These are phyloP conservation scores for Chiloscyllium punctatum DNA, from an alignment of 2,797 vertebrate species.

Conservation along the genomic window DNA sequence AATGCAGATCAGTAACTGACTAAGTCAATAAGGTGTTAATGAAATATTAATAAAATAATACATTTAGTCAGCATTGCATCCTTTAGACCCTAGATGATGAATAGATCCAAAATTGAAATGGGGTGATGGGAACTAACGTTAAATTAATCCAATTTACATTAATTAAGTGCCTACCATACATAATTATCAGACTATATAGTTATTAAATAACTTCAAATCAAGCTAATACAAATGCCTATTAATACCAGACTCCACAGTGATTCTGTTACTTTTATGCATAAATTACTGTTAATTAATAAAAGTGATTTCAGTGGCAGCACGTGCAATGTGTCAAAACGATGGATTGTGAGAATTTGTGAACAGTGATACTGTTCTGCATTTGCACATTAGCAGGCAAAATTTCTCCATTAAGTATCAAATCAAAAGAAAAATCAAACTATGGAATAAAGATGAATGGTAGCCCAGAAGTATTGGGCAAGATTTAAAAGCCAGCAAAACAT, in stretches of 20 bases:
- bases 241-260: not conserved
- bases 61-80: not conserved
- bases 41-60: not conserved
- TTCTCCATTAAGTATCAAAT: no score
- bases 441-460: no score
- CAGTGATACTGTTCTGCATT: not conserved
- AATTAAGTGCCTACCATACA: not conserved
- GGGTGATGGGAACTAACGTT: not conserved
- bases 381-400: no score
- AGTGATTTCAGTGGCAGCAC: not conserved
- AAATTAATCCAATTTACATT: not conserved
- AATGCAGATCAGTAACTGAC: not conserved
- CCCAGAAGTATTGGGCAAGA: no score
- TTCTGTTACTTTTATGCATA: not conserved
- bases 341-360: not conserved
- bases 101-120: not conserved
- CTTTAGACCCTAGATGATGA: not conserved
- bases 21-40: not conserved
- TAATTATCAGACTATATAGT: not conserved
- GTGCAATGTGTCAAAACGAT: not conserved
- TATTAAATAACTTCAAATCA: not conserved
- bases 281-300: not conserved
- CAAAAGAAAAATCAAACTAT: no score
- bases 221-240: not conserved
- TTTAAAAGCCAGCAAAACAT: no score